Base-by-base conservation (phyloP, 1,140 invertebrate genomes). In the Dendrolimus kikuchii region DNA sequence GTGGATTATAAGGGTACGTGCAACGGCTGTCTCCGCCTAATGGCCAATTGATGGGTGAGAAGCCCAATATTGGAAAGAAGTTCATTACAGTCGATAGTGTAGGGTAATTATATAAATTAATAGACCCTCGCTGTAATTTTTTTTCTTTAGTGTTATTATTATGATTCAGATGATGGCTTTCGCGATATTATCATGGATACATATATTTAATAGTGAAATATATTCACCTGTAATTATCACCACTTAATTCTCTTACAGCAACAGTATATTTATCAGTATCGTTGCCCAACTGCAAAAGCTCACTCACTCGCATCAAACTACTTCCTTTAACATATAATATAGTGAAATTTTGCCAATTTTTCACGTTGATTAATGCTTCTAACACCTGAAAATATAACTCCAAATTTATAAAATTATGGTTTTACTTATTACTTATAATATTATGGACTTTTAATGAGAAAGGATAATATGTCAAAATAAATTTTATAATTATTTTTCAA, bases 321-420 rank as follows among this genome's bases (percentile, higher is more conserved):
- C 77, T 59, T 0, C 78, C 78, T 53, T 68, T 78, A 0, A 72
- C 64, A 44, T 85, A 85, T n/a, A 85, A 38, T 48, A 85, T 59
- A 8, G 81, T 85, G 46, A 83, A 80, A 37, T 79, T 77, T 5
- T 59, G 64, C 81, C 79, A 85, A 5, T 74, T 68, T 41, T 85
- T 83, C 0, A 59, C 37, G 23, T 53, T 41, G 46, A 85, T 61
- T 44, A 85, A 45, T 46, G 68, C 58, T 66, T 68, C 55, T 51
- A 85, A 49, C 4, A 66, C 66, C 81, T 84, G 61, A 38, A 66
- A 66, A 5, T 37, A 50, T 36, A 7, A 54, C 4, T 37, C 5
- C 4, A 6, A 9, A n/a, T n/a, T n/a, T 46, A 46, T 8, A 46
- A 7, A n/a, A 4, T 9, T 6, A 36, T n/a, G 4, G 45, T 46